Conservation (phyloP, 1,140 invertebrate genomes). For the Achroia grisella region DNA sequence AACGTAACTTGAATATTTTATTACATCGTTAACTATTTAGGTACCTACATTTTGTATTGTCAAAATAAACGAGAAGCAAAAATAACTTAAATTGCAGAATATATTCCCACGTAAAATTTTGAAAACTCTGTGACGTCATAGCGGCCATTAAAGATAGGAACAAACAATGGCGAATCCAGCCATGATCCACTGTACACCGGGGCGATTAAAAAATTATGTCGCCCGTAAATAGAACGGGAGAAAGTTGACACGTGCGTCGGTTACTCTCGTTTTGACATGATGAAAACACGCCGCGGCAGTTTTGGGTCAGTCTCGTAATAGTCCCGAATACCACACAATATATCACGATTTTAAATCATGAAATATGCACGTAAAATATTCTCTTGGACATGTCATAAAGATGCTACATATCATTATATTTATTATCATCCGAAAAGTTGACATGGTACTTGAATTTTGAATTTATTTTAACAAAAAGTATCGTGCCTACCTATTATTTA, state of each 20-base stretch:
- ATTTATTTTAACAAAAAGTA: no score
- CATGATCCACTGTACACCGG: conserved; percentile 10
- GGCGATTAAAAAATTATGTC: conserved; percentile 36
- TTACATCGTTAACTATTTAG: no score
- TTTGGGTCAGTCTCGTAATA: conserved; percentile 54
- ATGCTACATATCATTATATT: no score
- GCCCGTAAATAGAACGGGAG: conserved; percentile 48
- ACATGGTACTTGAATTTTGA: no score
- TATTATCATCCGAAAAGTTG: no score
- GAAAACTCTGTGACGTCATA: conserved; percentile 12
- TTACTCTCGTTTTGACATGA: conserved; percentile 38
- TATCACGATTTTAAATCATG: conserved; percentile 21
- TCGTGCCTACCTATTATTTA: no score
- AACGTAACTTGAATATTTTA: no score
- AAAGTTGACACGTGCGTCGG: conserved; percentile 48
- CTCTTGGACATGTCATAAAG: conserved; percentile 22
- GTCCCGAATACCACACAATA: conserved; percentile 40
- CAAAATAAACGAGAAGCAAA: neutral
- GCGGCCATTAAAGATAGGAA: conserved; percentile 8
- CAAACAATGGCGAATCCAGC: conserved; percentile 26
- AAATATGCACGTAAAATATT: conserved; percentile 38
- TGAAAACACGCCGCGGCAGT: conserved; percentile 43
- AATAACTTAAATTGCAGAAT: neutral
- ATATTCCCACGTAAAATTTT: neutral
- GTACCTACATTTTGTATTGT: neutral